phyloP scores from a whole-genome alignment of 2,797 vertebrate species.

The Clarias laeviceps region DNA sequence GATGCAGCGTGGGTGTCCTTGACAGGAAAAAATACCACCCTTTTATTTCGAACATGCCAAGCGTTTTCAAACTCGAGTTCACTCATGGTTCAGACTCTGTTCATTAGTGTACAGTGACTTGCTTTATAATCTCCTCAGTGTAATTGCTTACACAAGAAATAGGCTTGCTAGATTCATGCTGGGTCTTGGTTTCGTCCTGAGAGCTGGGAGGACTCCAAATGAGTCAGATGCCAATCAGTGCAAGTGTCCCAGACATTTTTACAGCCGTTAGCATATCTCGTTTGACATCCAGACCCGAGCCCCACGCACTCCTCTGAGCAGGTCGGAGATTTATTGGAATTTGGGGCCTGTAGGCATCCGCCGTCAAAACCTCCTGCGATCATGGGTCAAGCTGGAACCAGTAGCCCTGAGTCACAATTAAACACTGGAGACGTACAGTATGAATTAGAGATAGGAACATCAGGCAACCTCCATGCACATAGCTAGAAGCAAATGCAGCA shows the following conservation, averaged over 20 bases:
- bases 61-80: conserved; percentile 1
- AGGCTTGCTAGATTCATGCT: conserved; percentile 1
- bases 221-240: conserved; percentile 74
- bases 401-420: conserved; percentile 43
- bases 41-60: conserved; percentile 18
- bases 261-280: conserved; percentile 77
- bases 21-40: conserved; percentile 19
- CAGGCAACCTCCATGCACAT: conserved; percentile 6
- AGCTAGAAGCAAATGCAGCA: conserved; percentile 8
- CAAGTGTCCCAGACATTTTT: conserved; percentile 67
- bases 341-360: conserved; percentile 38
- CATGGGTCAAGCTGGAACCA: conserved; percentile 45
- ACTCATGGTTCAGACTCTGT: conserved; percentile 14
- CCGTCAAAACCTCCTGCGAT: conserved; percentile 42
- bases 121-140: not conserved
- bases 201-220: conserved; percentile 58
- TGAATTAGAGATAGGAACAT: not conserved
- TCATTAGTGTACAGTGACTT: conserved; percentile 9
- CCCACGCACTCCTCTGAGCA: conserved; percentile 50
- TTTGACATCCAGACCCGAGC: conserved; percentile 70
- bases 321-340: conserved; percentile 49
- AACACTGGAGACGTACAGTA: not conserved
- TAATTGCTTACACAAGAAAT: not conserved
- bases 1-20: conserved; percentile 44
- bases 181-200: conserved; percentile 1